Conservation (phyloP, 2,113 vertebrate genomes). For the Girardinichthys multiradiatus region DNA sequence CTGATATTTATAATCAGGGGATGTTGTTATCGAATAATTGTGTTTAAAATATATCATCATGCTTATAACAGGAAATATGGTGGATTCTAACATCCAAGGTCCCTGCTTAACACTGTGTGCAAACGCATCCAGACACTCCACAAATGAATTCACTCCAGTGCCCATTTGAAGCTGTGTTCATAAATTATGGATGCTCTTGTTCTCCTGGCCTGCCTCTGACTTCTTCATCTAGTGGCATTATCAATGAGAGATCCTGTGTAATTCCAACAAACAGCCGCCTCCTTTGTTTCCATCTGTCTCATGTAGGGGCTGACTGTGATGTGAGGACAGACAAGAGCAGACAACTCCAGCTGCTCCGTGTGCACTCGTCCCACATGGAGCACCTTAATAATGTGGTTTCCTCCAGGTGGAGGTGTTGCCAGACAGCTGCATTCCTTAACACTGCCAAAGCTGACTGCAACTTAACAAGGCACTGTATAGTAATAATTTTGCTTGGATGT, state of each 20-base stretch:
- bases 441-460: slow-evolving; percentile 11
- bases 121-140: slow-evolving; percentile 14
- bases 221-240: slow-evolving; percentile 67
- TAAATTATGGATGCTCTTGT: slow-evolving; percentile 71
- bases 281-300: slow-evolving; percentile 70
- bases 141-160: slow-evolving; percentile 28
- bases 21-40: background rate
- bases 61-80: slow-evolving; percentile 25
- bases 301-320: slow-evolving; percentile 44
- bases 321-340: slow-evolving; percentile 64
- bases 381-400: slow-evolving; percentile 15
- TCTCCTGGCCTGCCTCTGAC: slow-evolving; percentile 35
- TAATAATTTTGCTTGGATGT: no score
- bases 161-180: slow-evolving; percentile 65
- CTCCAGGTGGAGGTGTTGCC: slow-evolving; percentile 7
- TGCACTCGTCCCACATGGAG: slow-evolving; percentile 54
- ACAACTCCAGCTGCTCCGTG: slow-evolving; percentile 64
- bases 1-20: background rate
- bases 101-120: slow-evolving; percentile 9
- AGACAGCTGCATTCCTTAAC: slow-evolving; percentile 1
- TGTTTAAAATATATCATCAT: slow-evolving; percentile 12
- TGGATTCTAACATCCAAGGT: slow-evolving; percentile 27
- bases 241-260: slow-evolving; percentile 67
- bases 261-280: slow-evolving; percentile 68
- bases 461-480: no score